phyloP scores from a whole-genome alignment of 2,113 vertebrate species.

The Catharus bicknelli region DNA sequence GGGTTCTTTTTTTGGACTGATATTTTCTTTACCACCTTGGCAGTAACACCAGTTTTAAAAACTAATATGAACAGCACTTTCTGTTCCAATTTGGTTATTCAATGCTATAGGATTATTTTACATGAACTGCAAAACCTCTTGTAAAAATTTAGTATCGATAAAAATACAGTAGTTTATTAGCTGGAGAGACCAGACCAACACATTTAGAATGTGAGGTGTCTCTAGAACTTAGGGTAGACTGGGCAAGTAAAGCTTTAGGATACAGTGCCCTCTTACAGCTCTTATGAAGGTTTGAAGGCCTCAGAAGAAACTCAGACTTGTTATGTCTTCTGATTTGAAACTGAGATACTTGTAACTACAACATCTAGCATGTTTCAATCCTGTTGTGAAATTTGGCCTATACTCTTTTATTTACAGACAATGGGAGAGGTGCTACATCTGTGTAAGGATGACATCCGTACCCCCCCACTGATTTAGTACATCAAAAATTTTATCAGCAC shows the following conservation, averaged over 20 bases:
- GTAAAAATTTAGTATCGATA: background rate
- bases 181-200: background rate
- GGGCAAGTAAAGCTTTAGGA: background rate
- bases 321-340: background rate
- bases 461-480: background rate
- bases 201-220: background rate
- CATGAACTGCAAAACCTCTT: background rate
- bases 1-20: background rate
- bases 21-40: background rate
- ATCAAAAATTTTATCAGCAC: background rate
- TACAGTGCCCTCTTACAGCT: background rate
- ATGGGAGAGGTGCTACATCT: background rate
- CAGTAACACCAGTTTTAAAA: background rate
- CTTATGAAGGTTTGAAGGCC: background rate
- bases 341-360: rapidly evolving
- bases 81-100: background rate
- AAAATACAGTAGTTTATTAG: background rate
- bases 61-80: background rate
- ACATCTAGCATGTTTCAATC: background rate
- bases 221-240: background rate
- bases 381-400: background rate
- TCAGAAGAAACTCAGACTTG: background rate
- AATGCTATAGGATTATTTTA: background rate
- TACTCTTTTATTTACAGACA: background rate
- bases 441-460: background rate